Evolutionary conservation across 1,140 invertebrate genomes (phyloP).

Genomic region (Penaeus japonicus): DNA sequence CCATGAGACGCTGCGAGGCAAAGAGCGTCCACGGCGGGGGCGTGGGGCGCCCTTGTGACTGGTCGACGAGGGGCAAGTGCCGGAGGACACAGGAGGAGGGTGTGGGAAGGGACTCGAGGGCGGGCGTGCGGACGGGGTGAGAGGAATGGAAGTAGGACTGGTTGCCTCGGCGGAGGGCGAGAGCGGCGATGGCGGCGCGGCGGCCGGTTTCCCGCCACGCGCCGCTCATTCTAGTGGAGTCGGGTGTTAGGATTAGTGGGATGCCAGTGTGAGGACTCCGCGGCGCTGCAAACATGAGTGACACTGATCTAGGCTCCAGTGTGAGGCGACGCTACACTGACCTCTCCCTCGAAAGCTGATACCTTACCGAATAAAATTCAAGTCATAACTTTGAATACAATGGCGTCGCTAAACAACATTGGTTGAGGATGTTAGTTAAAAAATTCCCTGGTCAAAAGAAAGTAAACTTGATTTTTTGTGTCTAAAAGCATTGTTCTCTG

Average conservation of each 20-base stretch:
- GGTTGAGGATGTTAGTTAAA: too few relatives aligned
- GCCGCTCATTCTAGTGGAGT: conserved; percentile 7
- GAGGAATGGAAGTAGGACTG: too few relatives aligned
- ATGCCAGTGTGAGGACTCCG: background rate
- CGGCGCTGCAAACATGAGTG: conserved; percentile 34
- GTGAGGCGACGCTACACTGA: conserved; percentile 31
- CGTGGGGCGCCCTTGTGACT: background rate
- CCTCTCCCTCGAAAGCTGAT: conserved; percentile 8
- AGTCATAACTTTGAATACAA: too few relatives aligned
- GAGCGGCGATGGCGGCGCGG: background rate
- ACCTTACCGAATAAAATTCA: too few relatives aligned
- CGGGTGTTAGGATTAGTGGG: background rate
- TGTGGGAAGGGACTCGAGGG: background rate
- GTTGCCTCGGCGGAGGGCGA: background rate
- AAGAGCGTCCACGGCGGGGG: background rate
- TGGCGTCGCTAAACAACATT: too few relatives aligned
- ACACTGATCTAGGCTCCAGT: conserved; percentile 6
- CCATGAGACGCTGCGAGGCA: too few relatives aligned
- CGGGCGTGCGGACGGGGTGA: too few relatives aligned
- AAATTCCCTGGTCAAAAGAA: too few relatives aligned
- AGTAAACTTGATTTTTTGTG: too few relatives aligned
- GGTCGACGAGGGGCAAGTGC: background rate
- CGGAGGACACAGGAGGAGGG: background rate
- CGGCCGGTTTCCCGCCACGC: conserved; percentile 28
- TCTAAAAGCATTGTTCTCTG: too few relatives aligned